Base-by-base conservation (phyloP, 2,888 invertebrate species). In the Thymelicus lineola region DNA sequence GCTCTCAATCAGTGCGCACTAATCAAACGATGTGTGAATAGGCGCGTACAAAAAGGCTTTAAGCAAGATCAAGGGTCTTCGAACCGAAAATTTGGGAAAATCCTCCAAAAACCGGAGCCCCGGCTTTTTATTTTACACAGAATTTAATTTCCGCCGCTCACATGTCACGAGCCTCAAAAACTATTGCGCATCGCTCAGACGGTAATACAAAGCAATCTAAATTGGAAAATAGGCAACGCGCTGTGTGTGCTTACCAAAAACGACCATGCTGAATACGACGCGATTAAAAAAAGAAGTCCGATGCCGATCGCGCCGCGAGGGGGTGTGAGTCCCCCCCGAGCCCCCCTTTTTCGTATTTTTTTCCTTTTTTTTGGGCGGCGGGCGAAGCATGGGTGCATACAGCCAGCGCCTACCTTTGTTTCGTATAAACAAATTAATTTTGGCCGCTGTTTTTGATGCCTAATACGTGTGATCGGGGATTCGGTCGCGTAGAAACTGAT, bases 341-440 rank as follows among this genome's bases (percentile, higher is more conserved):
- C 86, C 87, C 86, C 82, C 79, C 84, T 88, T 91, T 91, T 89
- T 83, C 83, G 79, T 79, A 81, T 84, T 90, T 86, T 88, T 90
- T 87, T 79, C 79, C 75, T 87, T 91, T 89, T 90, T 93, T 93
- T 91, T 87, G 89, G 90, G 91, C 87, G 91, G 91, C 86, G 87
- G 92, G 90, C 82, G 90, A 88, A 86, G 84, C 83, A 86, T 90
- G 91, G 92, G 91, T 89, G 92, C 93, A 91, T 90, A 85, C 91
- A 89, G 88, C 88, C 87, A 85, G 90, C 88, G 86, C 92, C 92
- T 90, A 93, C 93, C 93, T 92, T 93, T 93, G 93, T 93, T 92
- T 93, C 93, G 89, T 91, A 93, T 93, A 93, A 92, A 93, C 93
- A 93, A 93, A 93, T 93, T 93, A 93, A 93, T 93, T 93, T 93